phyloP scores from a whole-genome alignment of 2,113 vertebrate genomes.

The Brachyhypopomus occidentalis region DNA sequence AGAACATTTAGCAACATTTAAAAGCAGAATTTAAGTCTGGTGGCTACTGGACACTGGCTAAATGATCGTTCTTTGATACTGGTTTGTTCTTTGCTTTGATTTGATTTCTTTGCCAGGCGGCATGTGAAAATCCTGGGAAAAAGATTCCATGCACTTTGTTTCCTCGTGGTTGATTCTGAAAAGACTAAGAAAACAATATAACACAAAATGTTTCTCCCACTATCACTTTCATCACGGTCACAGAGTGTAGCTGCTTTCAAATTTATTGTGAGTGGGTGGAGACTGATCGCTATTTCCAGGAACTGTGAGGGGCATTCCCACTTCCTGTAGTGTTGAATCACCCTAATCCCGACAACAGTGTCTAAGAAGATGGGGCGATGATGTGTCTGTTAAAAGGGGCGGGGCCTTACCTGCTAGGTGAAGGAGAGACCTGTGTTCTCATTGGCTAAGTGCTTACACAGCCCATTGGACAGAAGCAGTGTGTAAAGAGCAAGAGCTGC shows the following conservation, averaged over 20 bases:
- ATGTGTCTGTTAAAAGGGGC: conserved; percentile 1
- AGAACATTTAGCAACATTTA: no score
- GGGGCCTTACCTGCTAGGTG: conserved; percentile 50
- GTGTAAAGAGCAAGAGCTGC: conserved; percentile 4
- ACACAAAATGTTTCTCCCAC: neutral
- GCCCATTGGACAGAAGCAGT: conserved; percentile 12
- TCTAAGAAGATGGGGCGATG: neutral
- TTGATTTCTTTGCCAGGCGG: no score
- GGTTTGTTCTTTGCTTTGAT: no score
- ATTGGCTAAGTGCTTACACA: conserved; percentile 47
- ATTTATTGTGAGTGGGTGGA: neutral
- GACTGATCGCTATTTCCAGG: conserved; percentile 36
- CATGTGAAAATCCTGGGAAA: no score
- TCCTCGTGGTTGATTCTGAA: neutral
- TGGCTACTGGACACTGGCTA: no score
- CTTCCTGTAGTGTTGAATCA: conserved; percentile 42
- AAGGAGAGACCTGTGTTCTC: conserved; percentile 20
- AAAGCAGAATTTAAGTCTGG: no score
- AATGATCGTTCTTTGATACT: no score
- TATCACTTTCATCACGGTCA: neutral
- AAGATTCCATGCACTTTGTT: neutral
- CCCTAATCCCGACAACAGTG: neutral
- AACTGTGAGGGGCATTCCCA: conserved; percentile 39
- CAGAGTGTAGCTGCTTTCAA: neutral
- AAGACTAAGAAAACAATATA: neutral